Percentiles rank a stretch among this genome's conserved stretches.
These are phyloP conservation scores for Drosophila parabipectinata DNA, from an alignment of 1,140 invertebrate species.

Conservation along the genomic window DNA sequence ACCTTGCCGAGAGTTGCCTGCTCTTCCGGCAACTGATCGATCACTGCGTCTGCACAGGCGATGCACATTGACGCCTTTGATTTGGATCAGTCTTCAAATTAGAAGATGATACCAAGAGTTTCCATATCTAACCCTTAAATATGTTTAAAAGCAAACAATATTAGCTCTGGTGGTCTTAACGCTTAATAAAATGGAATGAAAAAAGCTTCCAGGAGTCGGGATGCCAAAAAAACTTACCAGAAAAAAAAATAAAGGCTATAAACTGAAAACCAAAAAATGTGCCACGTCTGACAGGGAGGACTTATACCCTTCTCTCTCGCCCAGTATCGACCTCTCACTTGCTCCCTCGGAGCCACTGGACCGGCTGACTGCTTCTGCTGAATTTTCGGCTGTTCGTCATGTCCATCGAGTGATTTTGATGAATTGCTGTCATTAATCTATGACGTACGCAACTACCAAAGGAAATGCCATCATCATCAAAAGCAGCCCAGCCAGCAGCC, in stretches of 20 bases:
- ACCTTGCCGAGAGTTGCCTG: slow-evolving; percentile 62
- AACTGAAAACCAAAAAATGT: slow-evolving; percentile 35
- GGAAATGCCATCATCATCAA: slow-evolving; percentile 83
- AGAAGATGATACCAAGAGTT: no score
- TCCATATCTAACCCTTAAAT: background rate
- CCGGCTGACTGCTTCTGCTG: slow-evolving; percentile 57
- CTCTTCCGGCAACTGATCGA: slow-evolving; percentile 78
- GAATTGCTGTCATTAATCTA: slow-evolving; percentile 84
- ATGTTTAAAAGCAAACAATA: background rate
- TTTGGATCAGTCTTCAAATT: slow-evolving; percentile 18
- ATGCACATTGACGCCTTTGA: slow-evolving; percentile 66
- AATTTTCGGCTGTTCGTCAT: slow-evolving; percentile 82
- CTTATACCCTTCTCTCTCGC: background rate
- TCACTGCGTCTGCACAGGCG: slow-evolving; percentile 36
- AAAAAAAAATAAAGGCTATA: slow-evolving; percentile 5
- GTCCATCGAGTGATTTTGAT: slow-evolving; percentile 84
- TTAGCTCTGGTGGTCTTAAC: slow-evolving; percentile 14
- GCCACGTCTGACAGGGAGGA: slow-evolving; percentile 24
- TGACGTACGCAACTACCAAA: slow-evolving; percentile 84
- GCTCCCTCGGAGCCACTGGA: slow-evolving; percentile 13
- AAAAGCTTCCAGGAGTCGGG: slow-evolving; percentile 14
- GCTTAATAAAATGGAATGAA: slow-evolving; percentile 11
- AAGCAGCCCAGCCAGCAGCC: slow-evolving; percentile 69
- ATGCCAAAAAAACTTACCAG: slow-evolving; percentile 10
- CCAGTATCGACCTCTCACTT: slow-evolving; percentile 2